Conservation (phyloP, 2,888 invertebrate species). For the Leptinotarsa haldemani region DNA sequence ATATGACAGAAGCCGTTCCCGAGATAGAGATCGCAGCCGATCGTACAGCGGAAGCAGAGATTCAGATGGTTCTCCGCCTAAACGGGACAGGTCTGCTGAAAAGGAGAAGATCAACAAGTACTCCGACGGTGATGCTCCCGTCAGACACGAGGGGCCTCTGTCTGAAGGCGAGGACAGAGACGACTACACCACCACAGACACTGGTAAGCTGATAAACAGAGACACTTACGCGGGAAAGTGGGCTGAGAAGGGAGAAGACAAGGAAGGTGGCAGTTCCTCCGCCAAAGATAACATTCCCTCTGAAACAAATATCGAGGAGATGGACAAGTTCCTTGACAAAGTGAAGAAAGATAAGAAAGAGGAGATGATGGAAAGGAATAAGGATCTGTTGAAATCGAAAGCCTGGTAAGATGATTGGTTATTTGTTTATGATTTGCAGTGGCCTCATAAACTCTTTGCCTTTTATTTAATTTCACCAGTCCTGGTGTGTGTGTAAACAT, state of each 20-base stretch:
- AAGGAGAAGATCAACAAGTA: conserved; percentile 73
- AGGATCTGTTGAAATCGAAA: conserved; percentile 65
- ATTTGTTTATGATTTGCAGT: too few relatives aligned
- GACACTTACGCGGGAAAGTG: conserved; percentile 76
- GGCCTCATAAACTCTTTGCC: too few relatives aligned
- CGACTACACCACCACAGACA: conserved; percentile 63
- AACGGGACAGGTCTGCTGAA: conserved; percentile 55
- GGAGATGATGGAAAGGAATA: conserved; percentile 69
- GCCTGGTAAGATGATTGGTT: conserved; percentile 26
- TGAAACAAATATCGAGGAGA: conserved; percentile 68
- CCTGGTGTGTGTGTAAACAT: too few relatives aligned
- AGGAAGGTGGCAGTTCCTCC: conserved; percentile 44
- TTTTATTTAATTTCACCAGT: too few relatives aligned
- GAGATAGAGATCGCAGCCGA: conserved; percentile 63
- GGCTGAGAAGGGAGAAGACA: conserved; percentile 69
- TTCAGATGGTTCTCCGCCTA: conserved; percentile 57
- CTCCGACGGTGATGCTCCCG: conserved; percentile 61
- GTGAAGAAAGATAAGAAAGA: conserved; percentile 71
- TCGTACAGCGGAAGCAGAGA: conserved; percentile 69
- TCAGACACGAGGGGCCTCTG: conserved; percentile 70
- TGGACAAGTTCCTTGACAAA: conserved; percentile 70
- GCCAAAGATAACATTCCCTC: conserved; percentile 54
- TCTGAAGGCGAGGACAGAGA: conserved; percentile 72
- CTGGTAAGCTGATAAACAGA: conserved; percentile 58
- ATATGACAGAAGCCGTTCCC: conserved; percentile 72